Conservation (phyloP, 1,140 invertebrate genomes). For the Bombyx mandarina region DNA sequence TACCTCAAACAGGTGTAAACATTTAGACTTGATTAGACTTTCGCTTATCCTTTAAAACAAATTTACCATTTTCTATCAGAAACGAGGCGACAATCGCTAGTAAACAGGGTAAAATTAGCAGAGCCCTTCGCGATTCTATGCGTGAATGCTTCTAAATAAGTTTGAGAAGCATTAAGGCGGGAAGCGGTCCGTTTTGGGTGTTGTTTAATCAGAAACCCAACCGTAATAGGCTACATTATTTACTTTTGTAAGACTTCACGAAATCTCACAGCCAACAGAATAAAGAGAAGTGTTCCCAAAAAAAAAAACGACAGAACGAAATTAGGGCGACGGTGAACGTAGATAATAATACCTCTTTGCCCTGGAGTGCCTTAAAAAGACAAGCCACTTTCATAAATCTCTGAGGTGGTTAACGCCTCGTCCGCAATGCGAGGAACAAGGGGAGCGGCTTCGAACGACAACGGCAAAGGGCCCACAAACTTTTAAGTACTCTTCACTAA, state of each 20-base stretch:
- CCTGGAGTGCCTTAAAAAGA: constrained; percentile 36
- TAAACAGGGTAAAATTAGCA: constrained; percentile 8
- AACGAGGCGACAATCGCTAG: constrained; percentile 1
- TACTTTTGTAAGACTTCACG: constrained; percentile 10
- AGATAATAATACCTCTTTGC: constrained; percentile 40
- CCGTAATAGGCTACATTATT: constrained; percentile 17
- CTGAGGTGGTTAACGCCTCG: constrained; percentile 36
- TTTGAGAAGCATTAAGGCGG: constrained; percentile 5
- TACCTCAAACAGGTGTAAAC: too few species aligned
- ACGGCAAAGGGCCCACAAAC: constrained; percentile 26
- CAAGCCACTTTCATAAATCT: constrained; percentile 49
- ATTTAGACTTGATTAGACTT: too few species aligned
- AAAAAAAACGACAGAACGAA: constrained; percentile 29
- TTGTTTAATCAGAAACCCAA: constrained; percentile 8
- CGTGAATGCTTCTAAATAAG: constrained; percentile 13
- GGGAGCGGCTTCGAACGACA: constrained; percentile 31
- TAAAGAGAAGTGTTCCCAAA: constrained; percentile 22
- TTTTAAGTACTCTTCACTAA: constrained; percentile 40
- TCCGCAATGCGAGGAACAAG: constrained; percentile 34
- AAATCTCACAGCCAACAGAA: constrained; percentile 21
- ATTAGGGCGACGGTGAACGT: constrained; percentile 28
- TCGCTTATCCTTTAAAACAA: too few species aligned
- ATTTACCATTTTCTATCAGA: neutral
- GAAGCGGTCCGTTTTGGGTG: constrained; percentile 7
- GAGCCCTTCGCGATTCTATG: constrained; percentile 11